Evolutionary conservation across 2,113 vertebrate genomes (phyloP).

Genomic region (Phaetusa simplex): DNA sequence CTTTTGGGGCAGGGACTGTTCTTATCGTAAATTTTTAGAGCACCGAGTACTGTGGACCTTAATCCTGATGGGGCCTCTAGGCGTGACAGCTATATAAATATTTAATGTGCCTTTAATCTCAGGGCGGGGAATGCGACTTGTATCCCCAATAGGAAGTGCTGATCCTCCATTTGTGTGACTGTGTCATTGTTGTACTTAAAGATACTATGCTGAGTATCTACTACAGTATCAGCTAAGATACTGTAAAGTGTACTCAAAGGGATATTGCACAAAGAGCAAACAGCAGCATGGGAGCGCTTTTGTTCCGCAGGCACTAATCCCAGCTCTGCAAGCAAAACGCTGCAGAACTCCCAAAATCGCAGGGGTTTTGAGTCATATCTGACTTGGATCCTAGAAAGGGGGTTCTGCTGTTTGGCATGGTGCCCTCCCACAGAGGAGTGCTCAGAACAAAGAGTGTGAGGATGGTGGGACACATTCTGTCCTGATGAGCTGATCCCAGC

Average conservation of each 20-base stretch:
- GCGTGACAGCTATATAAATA: conserved; percentile 34
- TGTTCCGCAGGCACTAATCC: background rate
- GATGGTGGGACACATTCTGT: fast-evolving
- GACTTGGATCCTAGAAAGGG: background rate
- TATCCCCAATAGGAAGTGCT: background rate
- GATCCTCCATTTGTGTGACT: background rate
- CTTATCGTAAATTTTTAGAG: background rate
- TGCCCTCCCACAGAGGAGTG: fast-evolving
- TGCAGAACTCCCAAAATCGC: background rate
- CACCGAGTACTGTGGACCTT: background rate
- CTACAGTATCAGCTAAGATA: background rate
- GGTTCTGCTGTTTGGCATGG: background rate
- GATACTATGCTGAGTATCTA: background rate
- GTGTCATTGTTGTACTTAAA: background rate
- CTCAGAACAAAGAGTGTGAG: background rate
- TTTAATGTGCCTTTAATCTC: conserved; percentile 25
- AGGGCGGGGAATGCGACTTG: background rate
- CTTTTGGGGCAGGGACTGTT: background rate
- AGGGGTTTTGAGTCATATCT: background rate
- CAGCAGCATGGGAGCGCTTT: background rate
- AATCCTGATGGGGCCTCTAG: background rate
- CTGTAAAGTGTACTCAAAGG: background rate
- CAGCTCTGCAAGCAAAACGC: background rate
- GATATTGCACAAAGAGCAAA: background rate
- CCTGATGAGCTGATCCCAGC: background rate